Evolutionary conservation across 2,113 vertebrate genomes (phyloP), one percentile per base, ranked within the genome.

Genomic region (Centropus unirufus): DNA sequence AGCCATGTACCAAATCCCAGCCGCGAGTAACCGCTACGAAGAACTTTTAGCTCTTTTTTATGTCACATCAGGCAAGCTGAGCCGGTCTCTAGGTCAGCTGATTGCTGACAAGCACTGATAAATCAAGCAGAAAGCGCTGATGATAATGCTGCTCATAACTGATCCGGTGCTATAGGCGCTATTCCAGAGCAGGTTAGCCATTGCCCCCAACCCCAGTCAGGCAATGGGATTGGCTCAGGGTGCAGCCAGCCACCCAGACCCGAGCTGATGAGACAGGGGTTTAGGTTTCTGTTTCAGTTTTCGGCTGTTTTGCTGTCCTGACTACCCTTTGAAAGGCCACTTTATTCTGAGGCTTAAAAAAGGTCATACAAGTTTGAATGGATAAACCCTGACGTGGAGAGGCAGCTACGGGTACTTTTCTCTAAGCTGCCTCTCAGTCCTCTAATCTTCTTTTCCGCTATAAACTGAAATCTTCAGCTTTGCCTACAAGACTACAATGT

Each of bases 1-100:
- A 95, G 95, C 92, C 70, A 3, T 27, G 73, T 59, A 54, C 64
- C 73, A 36, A 67, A 67, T 20, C 61, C n/a, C 83, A 63, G 12
- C 30, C 2, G 0, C 2, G 0, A n/a, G 22, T 4, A 11, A 24
- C 46, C 0, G 24, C 46, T 9, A 20, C 23, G n/a, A 6, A 40
- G 11, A 44, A 85, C 74, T 91, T 73, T 64, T 1, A 52, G 54
- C 24, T 88, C 5, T 59, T 42, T 26, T 13, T 4, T 57, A 17
- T 2, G 11, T 49, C 24, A 5, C 9, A 74, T 44, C 39, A 72
- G 61, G 34, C 47, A 4, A 59, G 39, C 11, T 70, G 75, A 70
- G 34, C n/a, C 42, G 27, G 20, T 61, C 63, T 81, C 61, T 77
- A 51, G 61, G 93, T 57, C 94, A 93, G 77, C 64, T 79, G 73